These are phyloP conservation scores for Cosmia pyralina DNA, from an alignment of 2,888 invertebrate species.

Conservation along the genomic window DNA sequence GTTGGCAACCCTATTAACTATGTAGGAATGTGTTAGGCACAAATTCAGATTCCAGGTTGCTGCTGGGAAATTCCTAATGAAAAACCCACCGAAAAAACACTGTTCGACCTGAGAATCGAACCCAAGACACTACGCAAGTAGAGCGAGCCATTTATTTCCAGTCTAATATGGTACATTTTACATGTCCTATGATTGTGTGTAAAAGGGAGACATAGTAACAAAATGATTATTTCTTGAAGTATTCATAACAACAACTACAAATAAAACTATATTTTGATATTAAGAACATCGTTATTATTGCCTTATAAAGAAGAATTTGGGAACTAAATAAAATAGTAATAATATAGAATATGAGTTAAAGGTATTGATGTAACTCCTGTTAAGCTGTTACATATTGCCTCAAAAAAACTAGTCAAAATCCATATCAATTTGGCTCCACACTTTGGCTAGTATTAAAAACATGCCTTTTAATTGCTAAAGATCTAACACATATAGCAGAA, in stretches of 20 bases:
- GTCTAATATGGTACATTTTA: too few relatives aligned
- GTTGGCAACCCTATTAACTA: too few relatives aligned
- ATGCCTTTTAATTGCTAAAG: neutral
- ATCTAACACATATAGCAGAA: constrained; percentile 9
- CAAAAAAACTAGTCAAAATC: constrained; percentile 27
- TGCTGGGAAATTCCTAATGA: too few relatives aligned
- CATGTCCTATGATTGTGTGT: too few relatives aligned
- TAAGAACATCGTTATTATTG: constrained; percentile 56
- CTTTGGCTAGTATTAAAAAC: constrained; percentile 47
- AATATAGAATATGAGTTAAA: constrained; percentile 35
- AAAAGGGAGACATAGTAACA: neutral
- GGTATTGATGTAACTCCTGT: constrained; percentile 15
- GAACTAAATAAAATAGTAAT: constrained; percentile 25
- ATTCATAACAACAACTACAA: constrained; percentile 8
- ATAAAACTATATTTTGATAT: constrained; percentile 48
- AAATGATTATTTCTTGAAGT: constrained; percentile 4
- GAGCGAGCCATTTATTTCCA: too few relatives aligned
- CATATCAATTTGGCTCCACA: constrained; percentile 61
- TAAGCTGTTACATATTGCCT: constrained; percentile 46
- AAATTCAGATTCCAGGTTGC: too few relatives aligned
- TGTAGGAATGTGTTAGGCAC: too few relatives aligned
- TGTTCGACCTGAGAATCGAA: too few relatives aligned
- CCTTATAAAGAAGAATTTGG: constrained; percentile 40
- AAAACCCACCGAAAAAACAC: too few relatives aligned
- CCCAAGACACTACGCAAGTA: too few relatives aligned